Base-by-base conservation (phyloP, 2,113 vertebrate species). In the Strix uralensis region DNA sequence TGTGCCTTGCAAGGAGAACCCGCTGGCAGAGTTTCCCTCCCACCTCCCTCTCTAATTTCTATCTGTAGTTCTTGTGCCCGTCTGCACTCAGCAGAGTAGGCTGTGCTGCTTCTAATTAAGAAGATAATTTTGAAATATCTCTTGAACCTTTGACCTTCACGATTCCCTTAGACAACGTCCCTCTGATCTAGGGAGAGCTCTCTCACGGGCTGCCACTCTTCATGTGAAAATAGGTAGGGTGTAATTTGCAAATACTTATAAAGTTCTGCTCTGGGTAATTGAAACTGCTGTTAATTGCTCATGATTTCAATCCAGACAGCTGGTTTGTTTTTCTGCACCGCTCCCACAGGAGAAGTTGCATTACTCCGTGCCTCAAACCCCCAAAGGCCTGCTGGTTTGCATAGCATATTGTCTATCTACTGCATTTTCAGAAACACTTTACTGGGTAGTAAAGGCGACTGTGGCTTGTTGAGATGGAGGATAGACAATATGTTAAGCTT, bases 221-320 rank as follows among this genome's bases (percentile, higher is more conserved):
- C 36, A 36, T 94, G 86, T 36, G 13, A 94, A 90, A 95, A 94
- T 58, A 95, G 73, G 91, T 92, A 89, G 70, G 40, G 66, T 73
- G 62, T 87, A 54, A 90, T 92, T 82, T 87, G 70, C 83, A 94
- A 95, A 89, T 94, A 87, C 95, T 96, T 92, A 54, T 75, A 27
- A 85, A 87, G 38, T 89, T 94, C 83, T 94, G 52, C 40, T 93
- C 86, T 89, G 92, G 51, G 18, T 91, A 90, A 85, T 89, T 94
- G 94, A 85, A 95, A 75, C 70, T 54, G 54, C 86, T 92, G 66
- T 90, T 92, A 95, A 94, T 97, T 95, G 95, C 89, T 95, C 40
- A 38, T 92, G 49, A 91, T 92, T 87, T 95, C 86, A 93, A 16
- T 86, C 47, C 95, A 95, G 95, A 95, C 95, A 97, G 92, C 84